Base-by-base conservation (phyloP, 92 coral and sea anemone species). In the Porites rus region DNA sequence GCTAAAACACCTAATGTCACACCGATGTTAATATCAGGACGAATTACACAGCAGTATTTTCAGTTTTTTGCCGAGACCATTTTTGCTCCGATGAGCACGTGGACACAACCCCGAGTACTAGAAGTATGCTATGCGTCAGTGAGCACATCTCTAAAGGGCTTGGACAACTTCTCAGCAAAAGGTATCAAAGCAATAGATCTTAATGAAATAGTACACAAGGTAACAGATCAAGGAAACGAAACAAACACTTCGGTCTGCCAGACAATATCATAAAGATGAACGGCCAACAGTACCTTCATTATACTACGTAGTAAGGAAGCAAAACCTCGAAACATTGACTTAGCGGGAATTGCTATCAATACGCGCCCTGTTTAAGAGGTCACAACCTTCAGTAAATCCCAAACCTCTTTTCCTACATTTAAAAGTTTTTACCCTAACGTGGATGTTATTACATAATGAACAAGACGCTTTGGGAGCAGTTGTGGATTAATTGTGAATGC, bases 101-200 rank as follows among this genome's bases (percentile, higher is more conserved):
- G 77, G 69, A 90, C 91, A n/a, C 65, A 76, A 46, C 77, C 28
- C 22, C 63, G 91, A 31, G 90, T 90, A 16, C 87, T 90, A 11
- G 58, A 82, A 6, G 87, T 64, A 53, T 90, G 93, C 68, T 69
- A 88, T 1, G 86, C 92, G 20, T 90, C 93, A 1, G 85, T 86
- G 13, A 68, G 86, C 56, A 90, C 75, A 22, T 90, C 88, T 70
- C 82, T 90, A 1, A 91, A 90, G 76, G 93, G 93, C 69, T 84
- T 90, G 64, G 93, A 90, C 65, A 86, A 87, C 74, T 81, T 91
- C 52, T 79, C 70, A 7, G 84, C 93, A 16, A 81, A 86, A 64
- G 93, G 89, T 6, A 56, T 22, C 10, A 80, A 62, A 11, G 92
- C 89, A n/a, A 71, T 89, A 56, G 89, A 28, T 70, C 89, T 89